Evolutionary conservation across 2,888 invertebrate species (phyloP), one percentile per base, ranked within the genome.

Genomic region (Yponomeuta cagnagella): DNA sequence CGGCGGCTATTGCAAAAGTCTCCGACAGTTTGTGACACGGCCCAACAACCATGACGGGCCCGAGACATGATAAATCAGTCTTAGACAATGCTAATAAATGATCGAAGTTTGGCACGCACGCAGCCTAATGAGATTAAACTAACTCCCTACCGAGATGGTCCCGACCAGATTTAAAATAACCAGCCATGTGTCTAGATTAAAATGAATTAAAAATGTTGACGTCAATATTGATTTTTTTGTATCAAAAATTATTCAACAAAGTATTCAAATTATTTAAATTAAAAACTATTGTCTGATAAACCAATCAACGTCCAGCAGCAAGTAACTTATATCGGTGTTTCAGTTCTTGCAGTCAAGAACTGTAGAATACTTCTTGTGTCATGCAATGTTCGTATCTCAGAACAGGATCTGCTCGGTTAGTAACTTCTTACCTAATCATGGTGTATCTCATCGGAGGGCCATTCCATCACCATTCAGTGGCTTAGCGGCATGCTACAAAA

Each of bases 401-500:
- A 58, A 58, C 10, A 52, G 52, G 8, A 52, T 15, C 15, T 58
- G 15, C 52, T 15, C 15, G 15, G 52, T 12, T 58, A 58, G 15
- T 15, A 43, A 43, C 43, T 43, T 43, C 8, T 43, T 8, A 8
- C 5, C 43, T 43, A 43, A 43, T 43, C 5, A 43, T 43, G 43
- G 43, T 43, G 8, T 43, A 43, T 8, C 43, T 6, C 43, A 8
- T 43, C 43, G 9, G 8, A 43, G 43, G 8, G 30, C 31, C 48
- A 48, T 68, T 68, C 31, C 68, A 52, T 68, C 68, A 52, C 31
- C 31, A 78, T 78, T 87, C 86, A 84, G 86, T 75, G 88, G 87
- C 85, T 81, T 65, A 74, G 86, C 75, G 88, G 87, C 84, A 81
- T 65, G 74, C 88, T 86, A 77, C 88, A 87, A 85, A 81, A 84